Evolutionary conservation across 2,888 invertebrate species (phyloP).

Genomic region (Oegoconia quadripuncta): DNA sequence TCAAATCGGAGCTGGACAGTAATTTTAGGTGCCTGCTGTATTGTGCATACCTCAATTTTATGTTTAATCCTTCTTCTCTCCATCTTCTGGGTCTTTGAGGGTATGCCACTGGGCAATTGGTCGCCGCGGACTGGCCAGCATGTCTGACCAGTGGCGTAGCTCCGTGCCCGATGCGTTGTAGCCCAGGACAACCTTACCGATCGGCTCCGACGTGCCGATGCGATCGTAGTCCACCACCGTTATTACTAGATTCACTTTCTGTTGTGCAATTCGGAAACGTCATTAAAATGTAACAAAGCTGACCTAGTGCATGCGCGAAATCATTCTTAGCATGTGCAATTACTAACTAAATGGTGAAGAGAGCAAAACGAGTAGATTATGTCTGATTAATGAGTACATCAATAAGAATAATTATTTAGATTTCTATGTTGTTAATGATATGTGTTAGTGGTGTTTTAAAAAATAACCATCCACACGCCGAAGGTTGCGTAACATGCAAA

Average conservation of each 20-base stretch:
- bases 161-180: conserved; percentile 99
- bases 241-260: conserved; percentile 99
- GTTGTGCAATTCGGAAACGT: conserved; percentile 46
- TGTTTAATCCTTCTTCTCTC: conserved; percentile 89
- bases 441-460: too few species aligned
- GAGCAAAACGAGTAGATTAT: too few species aligned
- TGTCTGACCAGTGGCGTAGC: conserved; percentile 99
- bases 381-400: too few species aligned
- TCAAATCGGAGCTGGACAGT: too few species aligned
- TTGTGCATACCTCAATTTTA: not conserved
- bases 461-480: too few species aligned
- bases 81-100: conserved; percentile 97
- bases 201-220: conserved; percentile 99
- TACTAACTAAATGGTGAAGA: too few species aligned
- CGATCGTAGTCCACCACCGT: conserved; percentile 99
- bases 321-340: too few species aligned
- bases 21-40: not conserved
- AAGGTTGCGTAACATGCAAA: not conserved
- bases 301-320: not conserved
- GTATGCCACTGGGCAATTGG: conserved; percentile 99
- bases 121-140: conserved; percentile 99
- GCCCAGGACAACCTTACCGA: conserved; percentile 97
- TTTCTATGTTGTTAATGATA: too few species aligned
- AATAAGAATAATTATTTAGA: too few species aligned
- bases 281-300: conserved; percentile 1